Percentiles rank a stretch among this genome's conserved stretches.
Evolutionary conservation across 2,888 invertebrate species (phyloP).

Genomic region (Xestoiulus laeticollis): DNA sequence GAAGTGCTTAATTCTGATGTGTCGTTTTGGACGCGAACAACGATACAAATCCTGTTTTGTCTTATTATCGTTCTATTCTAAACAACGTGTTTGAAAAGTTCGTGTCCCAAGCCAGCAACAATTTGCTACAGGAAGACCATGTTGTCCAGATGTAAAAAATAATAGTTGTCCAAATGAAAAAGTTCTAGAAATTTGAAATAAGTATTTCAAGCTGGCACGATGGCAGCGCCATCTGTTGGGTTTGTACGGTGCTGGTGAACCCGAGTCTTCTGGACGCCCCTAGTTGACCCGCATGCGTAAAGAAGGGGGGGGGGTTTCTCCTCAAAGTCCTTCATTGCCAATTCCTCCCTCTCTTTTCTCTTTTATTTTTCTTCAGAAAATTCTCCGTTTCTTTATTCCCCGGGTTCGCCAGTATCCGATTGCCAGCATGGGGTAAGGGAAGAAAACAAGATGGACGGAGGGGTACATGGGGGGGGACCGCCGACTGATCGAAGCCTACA

Average conservation of each 20-base stretch:
- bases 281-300: constrained; percentile 22
- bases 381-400: constrained; percentile 41
- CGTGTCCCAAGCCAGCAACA: no score
- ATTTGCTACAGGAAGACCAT: no score
- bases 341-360: background rate
- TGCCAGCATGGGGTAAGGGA: constrained; percentile 48
- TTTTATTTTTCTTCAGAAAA: constrained; percentile 42
- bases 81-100: no score
- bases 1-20: no score
- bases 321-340: background rate
- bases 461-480: constrained; percentile 36
- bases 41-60: no score
- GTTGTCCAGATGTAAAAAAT: no score
- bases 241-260: background rate
- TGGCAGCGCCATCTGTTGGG: constrained; percentile 16
- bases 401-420: background rate
- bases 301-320: background rate
- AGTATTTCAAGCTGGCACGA: no score
- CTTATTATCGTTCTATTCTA: no score
- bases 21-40: no score
- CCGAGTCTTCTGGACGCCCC: background rate
- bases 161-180: no score
- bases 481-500: constrained; percentile 31
- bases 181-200: no score
- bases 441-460: constrained; percentile 46